Conservation (phyloP, 2,888 invertebrate genomes). For the Liodrosophila aerea region DNA sequence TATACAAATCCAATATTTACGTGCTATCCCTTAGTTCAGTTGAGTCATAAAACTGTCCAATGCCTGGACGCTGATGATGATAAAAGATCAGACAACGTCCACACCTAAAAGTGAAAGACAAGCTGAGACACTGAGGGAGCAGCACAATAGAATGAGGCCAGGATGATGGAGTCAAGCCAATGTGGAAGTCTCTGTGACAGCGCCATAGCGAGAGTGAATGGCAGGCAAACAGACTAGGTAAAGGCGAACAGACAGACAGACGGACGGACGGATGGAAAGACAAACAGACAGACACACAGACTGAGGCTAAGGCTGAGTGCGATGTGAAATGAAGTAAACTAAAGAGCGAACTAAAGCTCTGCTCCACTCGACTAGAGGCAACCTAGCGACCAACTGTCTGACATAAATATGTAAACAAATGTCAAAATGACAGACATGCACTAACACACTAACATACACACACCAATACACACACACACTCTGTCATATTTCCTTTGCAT, state of each 20-base stretch:
- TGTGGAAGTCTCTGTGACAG: constrained; percentile 30
- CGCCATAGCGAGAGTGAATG: constrained; percentile 59
- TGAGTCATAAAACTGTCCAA: constrained; percentile 53
- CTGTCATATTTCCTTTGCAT: constrained; percentile 1
- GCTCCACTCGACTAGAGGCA: constrained; percentile 25
- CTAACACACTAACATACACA: constrained; percentile 27
- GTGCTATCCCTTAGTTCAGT: too few relatives aligned
- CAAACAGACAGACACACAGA: constrained; percentile 7
- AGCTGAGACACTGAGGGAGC: constrained; percentile 33
- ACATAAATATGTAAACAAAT: constrained; percentile 77
- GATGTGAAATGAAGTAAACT: constrained; percentile 39
- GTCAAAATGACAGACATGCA: constrained; percentile 73
- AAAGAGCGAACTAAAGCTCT: constrained; percentile 30
- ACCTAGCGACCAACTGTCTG: constrained; percentile 67
- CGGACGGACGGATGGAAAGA: constrained; percentile 15
- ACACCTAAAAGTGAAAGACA: constrained; percentile 53
- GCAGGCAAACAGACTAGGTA: constrained; percentile 45
- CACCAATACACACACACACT: constrained; percentile 18
- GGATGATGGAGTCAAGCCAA: constrained; percentile 4
- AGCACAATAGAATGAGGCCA: constrained; percentile 19
- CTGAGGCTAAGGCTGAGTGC: constrained; percentile 14
- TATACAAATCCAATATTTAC: too few relatives aligned
- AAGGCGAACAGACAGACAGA: constrained; percentile 2
- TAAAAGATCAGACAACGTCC: constrained; percentile 71
- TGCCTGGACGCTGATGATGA: constrained; percentile 60